Conservation (phyloP, 2,888 invertebrate genomes). For the Peribatodes rhomboidaria region DNA sequence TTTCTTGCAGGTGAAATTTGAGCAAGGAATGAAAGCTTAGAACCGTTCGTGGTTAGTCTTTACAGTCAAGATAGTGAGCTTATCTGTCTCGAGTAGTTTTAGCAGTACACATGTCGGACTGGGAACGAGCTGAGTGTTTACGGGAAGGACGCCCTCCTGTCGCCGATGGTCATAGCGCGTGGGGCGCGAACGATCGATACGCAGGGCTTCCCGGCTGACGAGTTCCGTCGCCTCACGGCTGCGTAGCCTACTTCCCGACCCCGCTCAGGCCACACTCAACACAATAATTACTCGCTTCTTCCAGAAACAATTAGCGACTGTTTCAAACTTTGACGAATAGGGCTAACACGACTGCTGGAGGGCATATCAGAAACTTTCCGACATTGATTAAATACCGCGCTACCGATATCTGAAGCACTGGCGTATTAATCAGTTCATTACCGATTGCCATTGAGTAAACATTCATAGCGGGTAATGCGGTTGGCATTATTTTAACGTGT, state of each 20-base stretch:
- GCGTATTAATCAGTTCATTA: conserved; percentile 29
- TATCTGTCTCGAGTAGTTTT: conserved; percentile 29
- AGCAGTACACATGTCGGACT: conserved; percentile 60
- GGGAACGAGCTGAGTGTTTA: conserved; percentile 62
- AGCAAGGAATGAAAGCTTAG: conserved; percentile 27
- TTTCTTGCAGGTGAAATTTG: conserved; percentile 28
- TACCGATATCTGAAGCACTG: conserved; percentile 7
- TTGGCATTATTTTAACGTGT: conserved; percentile 23
- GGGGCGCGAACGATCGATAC: conserved; percentile 82
- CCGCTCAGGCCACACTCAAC: conserved; percentile 64
- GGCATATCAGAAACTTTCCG: conserved; percentile 22
- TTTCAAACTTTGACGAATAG: conserved; percentile 35
- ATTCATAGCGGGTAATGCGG: conserved; percentile 26
- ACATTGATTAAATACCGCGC: conserved; percentile 19
- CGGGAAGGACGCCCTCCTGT: conserved; percentile 79
- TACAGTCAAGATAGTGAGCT: conserved; percentile 8
- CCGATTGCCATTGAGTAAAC: conserved; percentile 24
- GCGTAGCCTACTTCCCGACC: conserved; percentile 60
- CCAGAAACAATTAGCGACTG: conserved; percentile 54
- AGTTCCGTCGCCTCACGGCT: conserved; percentile 54
- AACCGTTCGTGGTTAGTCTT: conserved; percentile 23
- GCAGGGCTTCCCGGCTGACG: conserved; percentile 75
- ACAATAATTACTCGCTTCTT: conserved; percentile 57
- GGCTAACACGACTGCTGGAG: conserved; percentile 22
- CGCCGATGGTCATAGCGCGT: conserved; percentile 81